Percentiles rank a stretch among this genome's conserved stretches.
Evolutionary conservation across 2,113 vertebrate species (phyloP).

Genomic region (Hystrix brachyura): DNA sequence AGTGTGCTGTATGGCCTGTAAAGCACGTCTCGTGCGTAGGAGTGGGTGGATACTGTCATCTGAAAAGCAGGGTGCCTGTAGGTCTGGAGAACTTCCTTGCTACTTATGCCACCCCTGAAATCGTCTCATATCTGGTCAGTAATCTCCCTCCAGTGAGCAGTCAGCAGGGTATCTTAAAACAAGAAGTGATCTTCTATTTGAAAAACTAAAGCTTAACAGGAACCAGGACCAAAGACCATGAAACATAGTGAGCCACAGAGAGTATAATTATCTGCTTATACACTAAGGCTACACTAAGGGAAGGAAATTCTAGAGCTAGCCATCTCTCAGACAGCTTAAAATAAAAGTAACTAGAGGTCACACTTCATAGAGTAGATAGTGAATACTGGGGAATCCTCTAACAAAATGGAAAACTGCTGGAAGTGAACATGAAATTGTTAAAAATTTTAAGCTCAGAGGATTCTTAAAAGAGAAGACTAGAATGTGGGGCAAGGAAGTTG

Average conservation of each 20-base stretch:
- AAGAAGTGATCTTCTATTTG: background rate
- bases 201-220: background rate
- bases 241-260: fast-evolving
- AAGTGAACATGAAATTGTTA: background rate
- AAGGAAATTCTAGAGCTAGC: background rate
- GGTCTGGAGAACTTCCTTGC: background rate
- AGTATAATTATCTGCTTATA: background rate
- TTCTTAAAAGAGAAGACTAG: background rate
- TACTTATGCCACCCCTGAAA: background rate
- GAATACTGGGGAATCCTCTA: background rate
- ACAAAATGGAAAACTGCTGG: background rate
- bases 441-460: background rate
- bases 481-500: fast-evolving
- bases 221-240: background rate
- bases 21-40: background rate
- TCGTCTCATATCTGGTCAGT: background rate
- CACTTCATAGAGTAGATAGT: background rate
- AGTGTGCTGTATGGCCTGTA: background rate
- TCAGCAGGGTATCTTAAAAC: background rate
- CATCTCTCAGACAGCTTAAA: background rate
- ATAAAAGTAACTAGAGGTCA: background rate
- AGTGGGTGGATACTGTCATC: background rate
- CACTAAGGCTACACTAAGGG: background rate
- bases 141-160: background rate
- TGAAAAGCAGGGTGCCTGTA: too few relatives aligned